Conservation (phyloP, 2,113 vertebrate genomes). For the human region DNA sequence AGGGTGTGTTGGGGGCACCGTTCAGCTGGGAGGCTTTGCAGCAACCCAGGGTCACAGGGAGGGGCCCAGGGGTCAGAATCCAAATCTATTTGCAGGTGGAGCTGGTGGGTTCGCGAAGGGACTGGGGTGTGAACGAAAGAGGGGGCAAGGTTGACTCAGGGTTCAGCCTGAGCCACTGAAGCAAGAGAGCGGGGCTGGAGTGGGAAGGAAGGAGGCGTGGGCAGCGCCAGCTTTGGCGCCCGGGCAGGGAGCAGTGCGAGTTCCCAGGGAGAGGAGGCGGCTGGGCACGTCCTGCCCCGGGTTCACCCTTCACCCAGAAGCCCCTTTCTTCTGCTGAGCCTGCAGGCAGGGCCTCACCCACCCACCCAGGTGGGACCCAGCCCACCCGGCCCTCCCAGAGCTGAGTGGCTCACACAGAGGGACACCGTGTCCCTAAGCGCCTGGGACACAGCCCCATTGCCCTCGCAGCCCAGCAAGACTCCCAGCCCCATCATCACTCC, state of each 20-base stretch:
- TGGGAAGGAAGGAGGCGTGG: rapidly evolving
- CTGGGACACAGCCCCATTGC: background rate
- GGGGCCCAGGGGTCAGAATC: rapidly evolving
- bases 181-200: background rate
- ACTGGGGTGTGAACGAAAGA: rapidly evolving
- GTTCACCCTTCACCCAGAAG: no score
- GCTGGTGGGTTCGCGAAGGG: background rate
- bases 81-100: rapidly evolving
- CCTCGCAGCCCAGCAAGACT: background rate
- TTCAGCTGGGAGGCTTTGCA: no score
- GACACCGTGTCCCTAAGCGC: background rate
- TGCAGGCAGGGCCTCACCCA: no score
- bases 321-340: background rate
- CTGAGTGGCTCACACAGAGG: background rate
- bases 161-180: background rate
- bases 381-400: background rate
- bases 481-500: rapidly evolving
- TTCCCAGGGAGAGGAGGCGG: background rate
- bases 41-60: background rate
- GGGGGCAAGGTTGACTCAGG: background rate
- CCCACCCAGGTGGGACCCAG: background rate
- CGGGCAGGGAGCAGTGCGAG: background rate
- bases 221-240: background rate
- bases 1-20: background rate
- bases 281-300: rapidly evolving